phyloP scores from a whole-genome alignment of 2,888 invertebrate species.

The Drymonia ruficornis region DNA sequence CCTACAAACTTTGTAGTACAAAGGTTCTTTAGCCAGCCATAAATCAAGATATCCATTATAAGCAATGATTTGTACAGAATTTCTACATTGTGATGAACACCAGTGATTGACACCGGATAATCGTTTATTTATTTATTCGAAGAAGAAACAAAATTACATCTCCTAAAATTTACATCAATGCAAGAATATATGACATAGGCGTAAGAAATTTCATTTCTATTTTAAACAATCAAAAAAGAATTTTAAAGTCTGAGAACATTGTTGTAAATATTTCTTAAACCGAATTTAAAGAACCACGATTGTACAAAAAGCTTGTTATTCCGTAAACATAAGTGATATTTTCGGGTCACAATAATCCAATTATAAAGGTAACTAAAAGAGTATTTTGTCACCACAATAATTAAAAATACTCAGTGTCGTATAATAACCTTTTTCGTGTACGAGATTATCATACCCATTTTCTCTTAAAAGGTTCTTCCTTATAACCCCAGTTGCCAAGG shows the following conservation, averaged over 20 bases:
- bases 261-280: too few relatives aligned
- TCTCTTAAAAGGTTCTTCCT: neutral
- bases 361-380: too few relatives aligned
- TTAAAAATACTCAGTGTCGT: neutral
- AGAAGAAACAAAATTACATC: neutral
- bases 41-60: constrained; percentile 12
- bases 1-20: too few relatives aligned
- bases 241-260: too few relatives aligned
- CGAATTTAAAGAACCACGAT: too few relatives aligned
- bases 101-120: constrained; percentile 9
- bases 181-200: too few relatives aligned
- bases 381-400: neutral
- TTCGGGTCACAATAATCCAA: too few relatives aligned
- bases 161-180: too few relatives aligned
- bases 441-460: neutral
- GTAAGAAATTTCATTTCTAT: too few relatives aligned
- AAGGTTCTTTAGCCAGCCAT: constrained; percentile 7
- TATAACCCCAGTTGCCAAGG: constrained; percentile 1
- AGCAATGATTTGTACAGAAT: constrained; percentile 14
- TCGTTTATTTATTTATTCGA: constrained; percentile 8
- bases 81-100: neutral
- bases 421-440: neutral
- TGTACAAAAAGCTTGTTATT: too few relatives aligned
- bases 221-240: too few relatives aligned
- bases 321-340: too few relatives aligned